A percentile compares a stretch with the other conserved stretches of the same genome.
phyloP scores from a whole-genome alignment of 2,797 vertebrate species.

The Acipenser ruthenus region DNA sequence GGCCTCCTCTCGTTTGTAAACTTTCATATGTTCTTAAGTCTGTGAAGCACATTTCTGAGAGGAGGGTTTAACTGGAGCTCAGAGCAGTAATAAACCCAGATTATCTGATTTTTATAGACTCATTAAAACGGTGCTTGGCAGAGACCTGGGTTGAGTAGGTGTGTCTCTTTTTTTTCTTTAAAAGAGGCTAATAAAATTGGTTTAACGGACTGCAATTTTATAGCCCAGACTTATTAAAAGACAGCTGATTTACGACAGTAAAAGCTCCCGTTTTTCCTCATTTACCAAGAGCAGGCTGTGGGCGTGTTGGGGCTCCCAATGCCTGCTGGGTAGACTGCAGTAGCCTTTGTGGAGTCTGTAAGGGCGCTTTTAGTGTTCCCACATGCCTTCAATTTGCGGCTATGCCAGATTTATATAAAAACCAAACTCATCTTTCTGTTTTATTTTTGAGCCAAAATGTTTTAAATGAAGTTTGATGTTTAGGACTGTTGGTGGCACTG shows the following conservation, averaged over 20 bases:
- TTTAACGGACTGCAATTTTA: neutral
- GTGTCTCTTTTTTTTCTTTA: neutral
- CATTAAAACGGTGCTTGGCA: neutral
- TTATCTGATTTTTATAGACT: neutral
- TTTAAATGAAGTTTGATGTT: no score
- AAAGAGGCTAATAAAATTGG: neutral
- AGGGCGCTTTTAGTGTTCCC: no score
- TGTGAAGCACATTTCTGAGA: no score
- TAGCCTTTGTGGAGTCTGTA: no score
- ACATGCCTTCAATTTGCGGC: no score
- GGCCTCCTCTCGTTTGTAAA: no score
- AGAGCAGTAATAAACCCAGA: neutral
- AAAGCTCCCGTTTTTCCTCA: neutral
- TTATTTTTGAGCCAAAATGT: no score
- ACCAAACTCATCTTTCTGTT: no score
- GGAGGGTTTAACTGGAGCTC: neutral
- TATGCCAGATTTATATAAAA: no score
- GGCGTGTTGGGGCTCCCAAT: neutral
- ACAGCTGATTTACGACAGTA: neutral
- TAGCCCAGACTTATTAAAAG: neutral
- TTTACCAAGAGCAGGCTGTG: neutral
- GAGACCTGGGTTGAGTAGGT: neutral
- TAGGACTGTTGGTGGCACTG: no score
- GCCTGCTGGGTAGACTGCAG: no score
- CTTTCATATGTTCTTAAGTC: no score